phyloP scores from a whole-genome alignment of 2,797 vertebrate genomes.

The Sardinella longiceps region DNA sequence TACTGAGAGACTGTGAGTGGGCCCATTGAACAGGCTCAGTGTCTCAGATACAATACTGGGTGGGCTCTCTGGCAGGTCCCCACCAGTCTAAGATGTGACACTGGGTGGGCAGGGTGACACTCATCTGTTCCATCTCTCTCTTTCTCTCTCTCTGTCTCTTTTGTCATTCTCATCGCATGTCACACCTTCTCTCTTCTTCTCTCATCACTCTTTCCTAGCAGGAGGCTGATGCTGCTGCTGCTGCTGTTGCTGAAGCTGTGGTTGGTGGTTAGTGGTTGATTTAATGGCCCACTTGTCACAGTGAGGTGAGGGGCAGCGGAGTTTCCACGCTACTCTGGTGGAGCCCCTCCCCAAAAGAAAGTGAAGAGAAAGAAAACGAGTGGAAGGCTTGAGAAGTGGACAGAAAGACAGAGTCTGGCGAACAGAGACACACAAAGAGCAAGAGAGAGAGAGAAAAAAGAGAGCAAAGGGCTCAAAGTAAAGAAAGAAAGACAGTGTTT shows the following conservation, averaged over 20 bases:
- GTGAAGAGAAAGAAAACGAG: not conserved
- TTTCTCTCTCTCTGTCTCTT: conserved; percentile 14
- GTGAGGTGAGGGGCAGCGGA: conserved; percentile 8
- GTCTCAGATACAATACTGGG: not conserved
- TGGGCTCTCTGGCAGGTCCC: not conserved
- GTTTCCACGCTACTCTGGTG: conserved; percentile 33
- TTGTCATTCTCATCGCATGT: not conserved
- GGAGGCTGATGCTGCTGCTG: not conserved
- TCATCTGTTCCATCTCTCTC: conserved; percentile 1
- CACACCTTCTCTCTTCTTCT: too few relatives aligned
- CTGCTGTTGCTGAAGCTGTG: too few relatives aligned
- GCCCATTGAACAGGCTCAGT: not conserved
- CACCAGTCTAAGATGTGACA: not conserved
- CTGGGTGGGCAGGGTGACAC: not conserved
- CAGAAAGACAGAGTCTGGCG: not conserved
- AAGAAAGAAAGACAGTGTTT: not conserved
- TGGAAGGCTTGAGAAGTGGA: not conserved
- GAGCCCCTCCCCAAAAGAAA: conserved; percentile 33
- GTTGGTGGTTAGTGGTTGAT: not conserved
- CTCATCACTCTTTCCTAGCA: conserved; percentile 40
- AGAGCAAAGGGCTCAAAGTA: not conserved
- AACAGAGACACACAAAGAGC: not conserved
- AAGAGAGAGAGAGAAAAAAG: not conserved
- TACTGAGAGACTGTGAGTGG: not conserved
- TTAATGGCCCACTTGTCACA: conserved; percentile 31